Evolutionary conservation across 2,113 vertebrate species (phyloP).

Genomic region (Amblyornis subalaris): DNA sequence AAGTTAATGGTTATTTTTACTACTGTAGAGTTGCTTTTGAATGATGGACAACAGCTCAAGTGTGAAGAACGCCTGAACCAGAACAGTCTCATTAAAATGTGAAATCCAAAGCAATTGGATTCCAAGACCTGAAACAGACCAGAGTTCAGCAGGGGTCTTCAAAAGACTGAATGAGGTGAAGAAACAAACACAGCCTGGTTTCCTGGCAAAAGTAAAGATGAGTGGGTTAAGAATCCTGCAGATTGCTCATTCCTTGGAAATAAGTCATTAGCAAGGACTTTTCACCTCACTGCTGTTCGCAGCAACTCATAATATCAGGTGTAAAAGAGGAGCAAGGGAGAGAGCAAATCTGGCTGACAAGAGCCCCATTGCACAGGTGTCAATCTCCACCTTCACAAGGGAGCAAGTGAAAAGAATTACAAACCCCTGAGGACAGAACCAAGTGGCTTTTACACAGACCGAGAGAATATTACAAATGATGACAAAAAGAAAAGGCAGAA

Average conservation of each 20-base stretch:
- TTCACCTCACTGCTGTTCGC: conserved; percentile 6
- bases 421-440: not conserved
- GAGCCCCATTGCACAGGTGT: not conserved
- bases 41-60: not conserved
- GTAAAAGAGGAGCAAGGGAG: not conserved
- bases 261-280: conserved; percentile 5
- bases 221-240: not conserved
- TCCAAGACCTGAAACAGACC: not conserved
- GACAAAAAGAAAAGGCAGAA: not conserved
- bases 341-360: not conserved
- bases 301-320: not conserved
- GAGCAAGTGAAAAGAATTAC: not conserved
- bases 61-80: not conserved
- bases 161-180: not conserved
- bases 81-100: not conserved
- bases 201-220: not conserved
- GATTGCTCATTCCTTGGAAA: not conserved
- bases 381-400: not conserved
- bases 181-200: not conserved
- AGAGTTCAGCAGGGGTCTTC: not conserved
- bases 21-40: not conserved
- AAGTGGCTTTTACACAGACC: not conserved
- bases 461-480: not conserved
- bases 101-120: not conserved
- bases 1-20: not conserved